Evolutionary conservation across 2,797 vertebrate species (phyloP), one percentile per base, ranked within the genome.

Genomic region (Tapirus indicus): DNA sequence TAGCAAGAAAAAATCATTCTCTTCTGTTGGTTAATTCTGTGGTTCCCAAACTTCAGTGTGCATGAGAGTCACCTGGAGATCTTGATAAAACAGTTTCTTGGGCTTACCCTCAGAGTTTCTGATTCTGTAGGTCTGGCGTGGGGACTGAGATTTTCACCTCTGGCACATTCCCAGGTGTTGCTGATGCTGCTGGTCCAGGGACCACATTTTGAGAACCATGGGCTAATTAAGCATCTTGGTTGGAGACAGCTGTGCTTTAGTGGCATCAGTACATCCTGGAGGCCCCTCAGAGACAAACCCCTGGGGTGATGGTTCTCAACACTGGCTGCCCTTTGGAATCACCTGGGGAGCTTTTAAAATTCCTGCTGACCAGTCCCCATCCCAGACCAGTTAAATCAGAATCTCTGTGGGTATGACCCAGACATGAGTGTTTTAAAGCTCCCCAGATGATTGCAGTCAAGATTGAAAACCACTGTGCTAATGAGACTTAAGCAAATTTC

Each of bases 261-360:
- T 29, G 54, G 80, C 85, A 66, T 78, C 29, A 23, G 56, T 41
- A 49, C 82, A 71, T 56, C 5, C 91, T 69, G 29, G 69, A 86
- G 21, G 68, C 38, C 75, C 32, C 5, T 16, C 3, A 16, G 47
- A 82, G 20, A 38, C 66, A 92, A 10, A 58, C 29, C 32, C 62
- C 68, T 29, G 18, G 38, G 85, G 68, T 52, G 29, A 16, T 75
- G 44, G 23, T 71, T 97, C 75, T 91, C 71, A 68, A 20, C 1
- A 3, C 20, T 23, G 18, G n/a, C 58, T 88, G 38, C 80, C 44
- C 54, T 86, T 74, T 62, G 68, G 35, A 84, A 85, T 86, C 86
- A 88, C 62, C 92, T 71, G 44, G 56, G 83, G 16, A 80, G 54
- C 62, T 91, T 94, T 97, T 68, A 47, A 72, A 96, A 87, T 80